Percentiles rank a stretch among this genome's conserved stretches.
Evolutionary conservation across 2,888 invertebrate genomes (phyloP).

Genomic region (Clepsis dumicolana): DNA sequence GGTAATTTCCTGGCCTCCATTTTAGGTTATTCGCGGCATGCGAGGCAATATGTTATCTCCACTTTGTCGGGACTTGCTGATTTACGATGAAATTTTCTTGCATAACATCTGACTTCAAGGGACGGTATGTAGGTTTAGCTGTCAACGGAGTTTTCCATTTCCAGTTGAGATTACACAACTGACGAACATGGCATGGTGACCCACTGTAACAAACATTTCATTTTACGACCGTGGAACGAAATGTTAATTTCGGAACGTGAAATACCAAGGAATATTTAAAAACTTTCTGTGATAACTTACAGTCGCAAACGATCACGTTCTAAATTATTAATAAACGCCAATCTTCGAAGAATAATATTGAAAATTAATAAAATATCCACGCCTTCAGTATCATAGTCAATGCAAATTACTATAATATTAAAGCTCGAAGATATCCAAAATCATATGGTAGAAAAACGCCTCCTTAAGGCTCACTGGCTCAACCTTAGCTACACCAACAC

Average conservation of each 20-base stretch:
- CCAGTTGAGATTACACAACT: constrained; percentile 51
- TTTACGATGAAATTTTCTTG: constrained; percentile 48
- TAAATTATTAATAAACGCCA: too few species aligned
- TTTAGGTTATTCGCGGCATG: constrained; percentile 66
- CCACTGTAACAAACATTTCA: constrained; percentile 45
- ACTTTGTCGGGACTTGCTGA: constrained; percentile 39
- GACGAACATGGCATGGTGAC: constrained; percentile 55
- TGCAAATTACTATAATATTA: too few species aligned
- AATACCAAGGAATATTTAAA: not conserved
- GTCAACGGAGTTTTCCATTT: constrained; percentile 49
- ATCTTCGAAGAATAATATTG: not conserved
- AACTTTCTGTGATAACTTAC: not conserved
- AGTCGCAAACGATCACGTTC: not conserved
- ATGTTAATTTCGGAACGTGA: constrained; percentile 14
- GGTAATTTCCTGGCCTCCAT: constrained; percentile 73
- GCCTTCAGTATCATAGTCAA: not conserved
- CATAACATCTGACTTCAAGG: constrained; percentile 53
- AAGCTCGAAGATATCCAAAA: not conserved
- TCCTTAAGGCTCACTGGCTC: not conserved
- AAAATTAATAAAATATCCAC: not conserved
- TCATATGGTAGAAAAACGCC: constrained; percentile 15
- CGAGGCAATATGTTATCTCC: constrained; percentile 58
- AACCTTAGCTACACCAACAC: not conserved
- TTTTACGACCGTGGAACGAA: constrained; percentile 36
- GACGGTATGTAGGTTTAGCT: constrained; percentile 41